Evolutionary conservation across 2,888 invertebrate species (phyloP), one percentile per base, ranked within the genome.

Genomic region (Campoletis raptor): DNA sequence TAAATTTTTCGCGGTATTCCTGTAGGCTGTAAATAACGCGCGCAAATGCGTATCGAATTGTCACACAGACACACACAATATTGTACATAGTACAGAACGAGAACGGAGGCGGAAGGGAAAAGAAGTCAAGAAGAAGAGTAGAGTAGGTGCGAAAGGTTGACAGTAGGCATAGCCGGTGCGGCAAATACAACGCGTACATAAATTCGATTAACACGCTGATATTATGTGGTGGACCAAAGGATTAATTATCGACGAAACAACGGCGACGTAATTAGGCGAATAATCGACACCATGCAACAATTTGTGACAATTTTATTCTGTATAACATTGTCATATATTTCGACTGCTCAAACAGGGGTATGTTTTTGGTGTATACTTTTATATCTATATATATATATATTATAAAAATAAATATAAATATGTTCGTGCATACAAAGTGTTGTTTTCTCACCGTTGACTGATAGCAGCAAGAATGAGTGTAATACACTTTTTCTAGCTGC

Each of bases 241-340:
- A 66, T 81, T 70, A 0, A 18, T 36, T 9, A 45, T 61, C 24
- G 37, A 12, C 30, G 45, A 80, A 70, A 61, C 37, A 57, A 64
- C 42, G 54, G 37, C 74, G 40, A 80, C 70, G 40, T 77, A 77
- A 82, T 72, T 66, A 7, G 37, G 30, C 30, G 9, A 61, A 76
- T 52, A 48, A 18, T 24, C 24, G 42, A 72, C n/a, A 18, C 15
- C 61, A 83, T 80, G 80, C 72, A 61, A 64, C 66, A 66, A 45
- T 40, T 52, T 18, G 45, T 81, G 21, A 48, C 24, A 86, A 37
- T 72, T 21, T n/a, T 57, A 10, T 80, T 83, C 12, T 80, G 66
- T 61, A 12, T 74, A 54, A 77, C 48, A 37, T 5, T 77, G n/a
- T 15, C 48, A 21, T 80, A n/a, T 12, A 24, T 52, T 24, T 42